phyloP scores from a whole-genome alignment of 1,140 invertebrate species.

The Rhizoglyphus robini region DNA sequence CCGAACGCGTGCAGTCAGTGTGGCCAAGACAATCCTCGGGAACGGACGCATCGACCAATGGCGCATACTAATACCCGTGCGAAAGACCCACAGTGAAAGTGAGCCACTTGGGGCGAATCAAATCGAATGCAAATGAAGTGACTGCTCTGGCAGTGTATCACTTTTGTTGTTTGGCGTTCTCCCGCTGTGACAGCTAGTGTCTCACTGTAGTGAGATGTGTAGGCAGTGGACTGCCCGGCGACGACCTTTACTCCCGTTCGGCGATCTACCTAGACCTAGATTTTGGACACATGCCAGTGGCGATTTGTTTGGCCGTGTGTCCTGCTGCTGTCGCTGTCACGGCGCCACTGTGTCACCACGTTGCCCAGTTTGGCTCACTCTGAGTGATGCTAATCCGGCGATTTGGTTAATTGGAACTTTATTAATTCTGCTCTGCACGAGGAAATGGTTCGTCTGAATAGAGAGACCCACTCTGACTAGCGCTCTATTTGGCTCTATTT shows the following conservation, averaged over 20 bases:
- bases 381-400: background rate
- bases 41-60: background rate
- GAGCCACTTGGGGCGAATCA: background rate
- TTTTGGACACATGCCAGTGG: background rate
- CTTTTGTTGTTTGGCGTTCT: background rate
- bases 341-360: background rate
- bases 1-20: too few species aligned
- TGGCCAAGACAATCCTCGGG: background rate
- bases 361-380: background rate
- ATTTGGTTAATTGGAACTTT: slow-evolving; percentile 9
- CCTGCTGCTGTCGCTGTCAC: too few species aligned
- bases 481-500: background rate
- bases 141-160: background rate
- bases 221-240: too few species aligned
- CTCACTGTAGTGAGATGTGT: too few species aligned
- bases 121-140: slow-evolving; percentile 12
- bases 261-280: background rate
- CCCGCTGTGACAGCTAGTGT: too few species aligned
- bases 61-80: background rate
- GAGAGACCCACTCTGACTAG: background rate
- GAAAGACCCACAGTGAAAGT: background rate
- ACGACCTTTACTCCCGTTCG: too few species aligned
- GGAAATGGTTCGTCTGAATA: background rate
- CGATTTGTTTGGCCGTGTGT: background rate
- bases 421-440: background rate